phyloP scores from a whole-genome alignment of 2,888 invertebrate species.

The Scrobipalpa costella region DNA sequence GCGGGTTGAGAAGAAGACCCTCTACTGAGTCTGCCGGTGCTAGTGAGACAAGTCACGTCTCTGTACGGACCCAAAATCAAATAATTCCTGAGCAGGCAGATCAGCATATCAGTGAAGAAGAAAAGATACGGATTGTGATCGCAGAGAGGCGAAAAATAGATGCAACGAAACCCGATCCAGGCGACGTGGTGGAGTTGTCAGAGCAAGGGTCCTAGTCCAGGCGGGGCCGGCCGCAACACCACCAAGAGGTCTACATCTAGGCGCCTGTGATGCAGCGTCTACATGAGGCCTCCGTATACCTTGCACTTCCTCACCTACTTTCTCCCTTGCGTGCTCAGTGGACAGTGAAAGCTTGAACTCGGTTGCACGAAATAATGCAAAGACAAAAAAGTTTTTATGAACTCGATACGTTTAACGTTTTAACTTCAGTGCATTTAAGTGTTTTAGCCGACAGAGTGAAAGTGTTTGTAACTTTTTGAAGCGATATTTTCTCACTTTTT shows the following conservation, averaged over 20 bases:
- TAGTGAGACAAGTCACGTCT: conserved; percentile 53
- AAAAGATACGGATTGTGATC: conserved; percentile 83
- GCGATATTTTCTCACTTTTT: conserved; percentile 50
- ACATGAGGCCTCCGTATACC: conserved; percentile 39
- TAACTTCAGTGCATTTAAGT: conserved; percentile 42
- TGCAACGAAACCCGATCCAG: conserved; percentile 60
- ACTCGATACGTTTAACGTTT: conserved; percentile 33
- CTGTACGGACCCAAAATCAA: conserved; percentile 45
- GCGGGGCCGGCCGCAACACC: conserved; percentile 78
- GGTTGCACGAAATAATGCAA: conserved; percentile 63
- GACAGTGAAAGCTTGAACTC: conserved; percentile 65
- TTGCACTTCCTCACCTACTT: conserved; percentile 43
- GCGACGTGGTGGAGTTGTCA: conserved; percentile 66
- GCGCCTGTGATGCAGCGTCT: conserved; percentile 41
- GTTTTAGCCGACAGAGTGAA: conserved; percentile 53
- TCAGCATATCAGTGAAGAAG: conserved; percentile 65
- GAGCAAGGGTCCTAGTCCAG: conserved; percentile 77
- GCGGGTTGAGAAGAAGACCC: conserved; percentile 52
- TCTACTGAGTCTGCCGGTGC: conserved; percentile 61
- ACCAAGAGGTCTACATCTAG: conserved; percentile 78
- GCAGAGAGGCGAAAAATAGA: conserved; percentile 82
- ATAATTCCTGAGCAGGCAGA: conserved; percentile 50
- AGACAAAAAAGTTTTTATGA: conserved; percentile 40
- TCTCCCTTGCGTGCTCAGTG: conserved; percentile 52
- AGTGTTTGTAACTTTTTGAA: conserved; percentile 46